phyloP scores from a whole-genome alignment of 2,888 invertebrate species.

The Acanthosepion esculentum region DNA sequence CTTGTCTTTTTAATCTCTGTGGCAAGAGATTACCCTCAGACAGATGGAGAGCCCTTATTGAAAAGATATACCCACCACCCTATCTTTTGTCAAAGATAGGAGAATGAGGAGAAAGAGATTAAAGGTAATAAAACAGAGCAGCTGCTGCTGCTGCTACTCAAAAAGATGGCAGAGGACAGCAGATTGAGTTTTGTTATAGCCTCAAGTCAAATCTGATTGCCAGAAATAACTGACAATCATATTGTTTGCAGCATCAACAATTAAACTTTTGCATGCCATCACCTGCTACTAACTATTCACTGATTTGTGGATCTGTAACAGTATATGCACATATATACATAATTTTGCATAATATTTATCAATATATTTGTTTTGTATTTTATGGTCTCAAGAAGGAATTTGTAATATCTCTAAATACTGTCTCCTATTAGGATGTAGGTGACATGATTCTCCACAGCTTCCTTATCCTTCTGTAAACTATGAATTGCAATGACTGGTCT shows the following conservation, averaged over 20 bases:
- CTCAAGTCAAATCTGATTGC: not conserved
- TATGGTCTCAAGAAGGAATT: no score
- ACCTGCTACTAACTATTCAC: constrained; percentile 1
- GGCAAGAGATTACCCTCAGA: not conserved
- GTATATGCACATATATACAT: not conserved
- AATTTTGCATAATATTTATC: no score
- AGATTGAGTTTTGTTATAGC: not conserved
- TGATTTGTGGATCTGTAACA: no score
- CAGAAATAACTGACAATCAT: not conserved
- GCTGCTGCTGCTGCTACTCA: not conserved
- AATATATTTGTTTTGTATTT: no score
- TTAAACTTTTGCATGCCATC: not conserved
- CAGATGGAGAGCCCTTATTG: not conserved
- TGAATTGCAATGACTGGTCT: no score
- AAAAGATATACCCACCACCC: not conserved
- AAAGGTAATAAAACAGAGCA: not conserved
- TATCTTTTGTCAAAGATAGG: not conserved
- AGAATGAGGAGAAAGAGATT: not conserved
- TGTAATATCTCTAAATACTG: no score
- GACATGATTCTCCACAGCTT: no score
- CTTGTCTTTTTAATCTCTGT: not conserved
- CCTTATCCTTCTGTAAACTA: no score
- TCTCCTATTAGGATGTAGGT: no score
- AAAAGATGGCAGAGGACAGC: not conserved
- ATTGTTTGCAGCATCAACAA: not conserved